Conservation (phyloP, 2,797 vertebrate genomes). For the Allobates femoralis region DNA sequence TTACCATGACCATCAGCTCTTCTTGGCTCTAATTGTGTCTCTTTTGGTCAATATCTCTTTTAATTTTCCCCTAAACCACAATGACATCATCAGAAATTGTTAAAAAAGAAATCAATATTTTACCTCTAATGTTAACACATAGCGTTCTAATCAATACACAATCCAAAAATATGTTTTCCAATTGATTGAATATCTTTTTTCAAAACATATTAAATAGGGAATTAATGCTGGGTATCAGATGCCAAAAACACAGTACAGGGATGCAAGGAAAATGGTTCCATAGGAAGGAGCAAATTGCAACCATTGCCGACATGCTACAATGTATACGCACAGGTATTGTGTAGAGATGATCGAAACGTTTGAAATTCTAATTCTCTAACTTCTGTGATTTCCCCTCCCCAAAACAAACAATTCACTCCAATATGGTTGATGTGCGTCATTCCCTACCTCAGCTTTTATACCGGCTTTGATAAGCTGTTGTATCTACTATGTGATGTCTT, state of each 20-base stretch:
- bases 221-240: background rate
- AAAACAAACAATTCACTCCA: too few species aligned
- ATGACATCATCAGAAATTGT: background rate
- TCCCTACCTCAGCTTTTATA: too few species aligned
- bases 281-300: background rate
- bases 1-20: background rate
- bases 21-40: background rate
- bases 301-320: slow-evolving; percentile 70
- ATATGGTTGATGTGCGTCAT: too few species aligned
- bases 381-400: too few species aligned
- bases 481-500: too few species aligned
- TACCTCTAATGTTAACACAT: background rate
- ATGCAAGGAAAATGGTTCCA: background rate
- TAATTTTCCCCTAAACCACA: background rate
- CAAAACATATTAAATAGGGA: background rate
- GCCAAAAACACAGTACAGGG: background rate
- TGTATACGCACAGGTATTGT: slow-evolving; percentile 75
- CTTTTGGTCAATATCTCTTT: background rate
- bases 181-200: background rate
- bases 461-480: too few species aligned
- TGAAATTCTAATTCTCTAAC: too few species aligned
- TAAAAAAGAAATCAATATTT: background rate
- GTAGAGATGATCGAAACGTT: too few species aligned
- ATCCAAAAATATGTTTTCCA: background rate
- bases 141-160: background rate